Base-by-base conservation (phyloP, 30 jellyfish, hydroid and myxozoan species). In the Cassiopea xamachana region DNA sequence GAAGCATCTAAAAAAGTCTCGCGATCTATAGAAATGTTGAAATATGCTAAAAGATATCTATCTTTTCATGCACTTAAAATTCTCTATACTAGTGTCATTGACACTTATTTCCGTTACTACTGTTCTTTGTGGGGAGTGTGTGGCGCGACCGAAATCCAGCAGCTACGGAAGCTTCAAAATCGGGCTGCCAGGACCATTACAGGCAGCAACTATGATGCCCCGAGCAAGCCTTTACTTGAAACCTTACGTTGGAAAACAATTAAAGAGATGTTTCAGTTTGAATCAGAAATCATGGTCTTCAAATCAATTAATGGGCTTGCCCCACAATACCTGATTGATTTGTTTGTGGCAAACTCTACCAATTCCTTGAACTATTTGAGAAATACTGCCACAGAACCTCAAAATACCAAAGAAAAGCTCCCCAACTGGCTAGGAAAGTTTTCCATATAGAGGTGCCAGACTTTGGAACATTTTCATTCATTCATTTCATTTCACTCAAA, bases 41-140 rank as follows among this genome's bases (percentile, higher is more conserved):
- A 90, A 59, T 81, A 60, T 48, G 76, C 91, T 10, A 86, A 73
- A 86, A 72, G 97, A 59, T 48, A 39, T 62, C 83, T 62, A 1
- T 92, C 94, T 62, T 8, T n/a, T 1, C 83, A 74, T 46, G 85
- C 43, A 58, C 18, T 14, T 73, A 78, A 2, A 78, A 76, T 0
- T 48, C 55, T 78, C 50, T 43, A 78, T 48, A 78, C 87, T 78
- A 78, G 80, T 51, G 1, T 59, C 80, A 55, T 59, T 59, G 89
- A 80, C 59, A 69, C 77, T 43, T 7, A n/a, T 46, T 77, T 19
- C 51, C 80, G 80, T 4, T 71, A 43, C 80, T 80, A 81, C 58
- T 59, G 62, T 44, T 80, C 69, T 44, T 61, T 59, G 64, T 80
- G 81, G 80, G 48, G 76, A 1, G 80, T 78, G 47, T 46, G 87